These are phyloP conservation scores for Podarcis cretensis DNA, from an alignment of 2,113 vertebrate species.

Conservation along the genomic window DNA sequence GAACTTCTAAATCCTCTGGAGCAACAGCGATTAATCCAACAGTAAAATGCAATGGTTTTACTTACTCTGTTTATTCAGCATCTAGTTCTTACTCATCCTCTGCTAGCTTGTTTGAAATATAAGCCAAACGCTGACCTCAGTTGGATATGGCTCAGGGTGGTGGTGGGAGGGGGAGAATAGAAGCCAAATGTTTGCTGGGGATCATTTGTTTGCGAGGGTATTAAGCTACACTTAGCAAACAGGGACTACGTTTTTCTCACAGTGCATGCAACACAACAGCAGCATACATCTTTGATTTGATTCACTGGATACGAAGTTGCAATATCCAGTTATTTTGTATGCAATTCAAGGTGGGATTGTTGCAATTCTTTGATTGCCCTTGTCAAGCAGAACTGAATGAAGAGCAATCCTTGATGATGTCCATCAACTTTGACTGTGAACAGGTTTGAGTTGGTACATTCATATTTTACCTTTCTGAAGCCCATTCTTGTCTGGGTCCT, in stretches of 20 bases:
- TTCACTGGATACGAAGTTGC: conserved; percentile 23
- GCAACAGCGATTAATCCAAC: conserved; percentile 26
- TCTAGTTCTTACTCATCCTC: conserved; percentile 49
- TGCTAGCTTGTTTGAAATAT: conserved; percentile 60
- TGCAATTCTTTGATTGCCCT: not conserved
- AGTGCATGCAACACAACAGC: not conserved
- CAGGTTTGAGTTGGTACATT: not conserved
- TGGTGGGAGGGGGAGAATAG: conserved; percentile 11
- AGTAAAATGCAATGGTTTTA: conserved; percentile 43
- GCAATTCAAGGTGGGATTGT: not conserved
- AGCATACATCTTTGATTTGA: conserved; percentile 37
- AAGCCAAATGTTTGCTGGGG: conserved; percentile 47
- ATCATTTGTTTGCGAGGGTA: conserved; percentile 43
- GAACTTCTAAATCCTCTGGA: conserved; percentile 13
- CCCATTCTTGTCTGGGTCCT: not conserved
- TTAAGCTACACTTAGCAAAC: conserved; percentile 35
- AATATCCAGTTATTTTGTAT: not conserved
- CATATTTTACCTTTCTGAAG: not conserved
- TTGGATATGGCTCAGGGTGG: conserved; percentile 38
- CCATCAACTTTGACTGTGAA: not conserved
- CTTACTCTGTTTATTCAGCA: conserved; percentile 17
- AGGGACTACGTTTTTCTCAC: conserved; percentile 43
- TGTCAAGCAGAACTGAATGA: not conserved
- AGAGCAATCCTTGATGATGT: not conserved
- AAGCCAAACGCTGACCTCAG: conserved; percentile 63